Evolutionary conservation across 2,113 vertebrate genomes (phyloP).

Genomic region (Probosciger aterrimus): DNA sequence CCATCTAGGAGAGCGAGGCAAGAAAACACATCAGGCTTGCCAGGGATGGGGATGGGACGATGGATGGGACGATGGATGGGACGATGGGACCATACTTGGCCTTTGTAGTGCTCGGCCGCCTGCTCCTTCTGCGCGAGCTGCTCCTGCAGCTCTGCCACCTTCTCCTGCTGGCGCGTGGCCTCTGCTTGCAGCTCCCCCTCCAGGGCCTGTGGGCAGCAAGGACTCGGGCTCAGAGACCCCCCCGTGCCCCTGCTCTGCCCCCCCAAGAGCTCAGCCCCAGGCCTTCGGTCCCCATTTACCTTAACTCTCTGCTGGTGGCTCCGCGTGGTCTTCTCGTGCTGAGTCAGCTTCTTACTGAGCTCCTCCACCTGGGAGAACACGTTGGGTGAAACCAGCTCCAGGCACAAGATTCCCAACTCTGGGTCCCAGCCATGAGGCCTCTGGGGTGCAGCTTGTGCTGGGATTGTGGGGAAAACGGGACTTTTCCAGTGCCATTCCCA

Average conservation of each 20-base stretch:
- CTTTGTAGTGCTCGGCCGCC: conserved; percentile 84
- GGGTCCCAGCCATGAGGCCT: not conserved
- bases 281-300: not conserved
- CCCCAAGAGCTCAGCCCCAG: not conserved
- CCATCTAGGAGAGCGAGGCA: conserved; percentile 72
- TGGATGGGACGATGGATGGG: too few species aligned
- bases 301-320: conserved; percentile 73
- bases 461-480: not conserved
- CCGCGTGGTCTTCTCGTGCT: conserved; percentile 65
- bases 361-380: conserved; percentile 68
- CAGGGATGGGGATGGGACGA: too few species aligned
- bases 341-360: conserved; percentile 70
- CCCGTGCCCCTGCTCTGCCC: not conserved
- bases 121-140: conserved; percentile 81
- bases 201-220: conserved; percentile 6
- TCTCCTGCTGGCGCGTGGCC: conserved; percentile 47
- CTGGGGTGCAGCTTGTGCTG: not conserved
- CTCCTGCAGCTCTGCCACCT: conserved; percentile 71
- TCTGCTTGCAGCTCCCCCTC: conserved; percentile 68
- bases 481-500: not conserved
- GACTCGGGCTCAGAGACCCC: not conserved
- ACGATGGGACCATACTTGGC: conserved; percentile 75
- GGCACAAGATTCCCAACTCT: not conserved
- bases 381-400: not conserved
- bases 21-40: not conserved